Evolutionary conservation across 2,888 invertebrate species (phyloP).

Genomic region (Phlogophora meticulosa): DNA sequence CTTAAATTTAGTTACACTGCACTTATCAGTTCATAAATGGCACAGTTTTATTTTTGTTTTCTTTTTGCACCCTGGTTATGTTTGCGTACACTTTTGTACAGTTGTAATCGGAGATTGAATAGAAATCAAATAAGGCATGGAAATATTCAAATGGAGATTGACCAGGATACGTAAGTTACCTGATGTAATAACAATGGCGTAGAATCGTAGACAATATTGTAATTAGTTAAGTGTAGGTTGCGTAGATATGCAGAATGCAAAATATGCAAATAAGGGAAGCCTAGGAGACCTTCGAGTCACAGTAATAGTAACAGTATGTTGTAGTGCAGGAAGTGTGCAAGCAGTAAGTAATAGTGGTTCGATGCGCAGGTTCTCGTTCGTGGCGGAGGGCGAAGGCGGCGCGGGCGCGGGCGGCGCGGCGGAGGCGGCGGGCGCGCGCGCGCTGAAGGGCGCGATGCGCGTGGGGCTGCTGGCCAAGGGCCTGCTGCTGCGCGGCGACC

Average conservation of each 20-base stretch:
- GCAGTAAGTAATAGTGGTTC: no score
- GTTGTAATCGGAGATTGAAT: constrained; percentile 43
- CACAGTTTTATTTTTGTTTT: constrained; percentile 11
- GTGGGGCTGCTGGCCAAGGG: constrained; percentile 95
- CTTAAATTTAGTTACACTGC: constrained; percentile 6
- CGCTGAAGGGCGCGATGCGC: constrained; percentile 98
- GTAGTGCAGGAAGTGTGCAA: no score
- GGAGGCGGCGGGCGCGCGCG: constrained; percentile 91
- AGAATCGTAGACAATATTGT: background rate
- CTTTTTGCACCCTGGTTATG: constrained; percentile 26
- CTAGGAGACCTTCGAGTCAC: background rate
- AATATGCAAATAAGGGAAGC: background rate
- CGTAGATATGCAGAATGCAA: background rate
- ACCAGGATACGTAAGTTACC: constrained; percentile 42
- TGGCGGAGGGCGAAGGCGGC: constrained; percentile 75
- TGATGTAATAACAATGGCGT: constrained; percentile 17
- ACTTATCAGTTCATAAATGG: background rate
- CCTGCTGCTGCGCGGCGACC: constrained; percentile 97
- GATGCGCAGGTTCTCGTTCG: constrained; percentile 83
- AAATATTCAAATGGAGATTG: constrained; percentile 42
- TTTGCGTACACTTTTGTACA: constrained; percentile 50
- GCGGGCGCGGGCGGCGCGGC: constrained; percentile 86
- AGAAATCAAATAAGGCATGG: constrained; percentile 44
- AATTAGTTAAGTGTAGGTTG: constrained; percentile 10
- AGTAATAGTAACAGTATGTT: background rate